phyloP scores from a whole-genome alignment of 2,113 vertebrate genomes.

The Amblyornis subalaris region DNA sequence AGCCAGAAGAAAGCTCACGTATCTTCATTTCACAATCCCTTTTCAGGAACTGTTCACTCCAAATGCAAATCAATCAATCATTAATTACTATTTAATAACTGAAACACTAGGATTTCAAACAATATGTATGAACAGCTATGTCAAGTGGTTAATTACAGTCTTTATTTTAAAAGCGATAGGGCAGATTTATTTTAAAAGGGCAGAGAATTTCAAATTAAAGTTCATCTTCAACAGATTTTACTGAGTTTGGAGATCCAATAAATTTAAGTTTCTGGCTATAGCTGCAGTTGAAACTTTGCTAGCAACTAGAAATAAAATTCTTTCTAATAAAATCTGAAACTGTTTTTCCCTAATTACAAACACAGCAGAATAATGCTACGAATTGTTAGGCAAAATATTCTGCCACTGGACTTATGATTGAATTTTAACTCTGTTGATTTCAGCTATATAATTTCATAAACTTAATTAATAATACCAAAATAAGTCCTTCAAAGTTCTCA shows the following conservation, averaged over 20 bases:
- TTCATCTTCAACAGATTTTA: neutral
- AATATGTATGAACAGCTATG: neutral
- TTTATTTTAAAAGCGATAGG: neutral
- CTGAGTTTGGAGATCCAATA: neutral
- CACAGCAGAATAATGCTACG: neutral
- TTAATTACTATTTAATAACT: neutral
- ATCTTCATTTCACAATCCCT: neutral
- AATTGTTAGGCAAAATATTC: neutral
- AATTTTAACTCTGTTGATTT: neutral
- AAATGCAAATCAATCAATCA: neutral
- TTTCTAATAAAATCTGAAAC: neutral
- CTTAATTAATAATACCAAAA: neutral
- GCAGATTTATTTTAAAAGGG: no score
- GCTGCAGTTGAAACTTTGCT: neutral
- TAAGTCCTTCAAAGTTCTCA: neutral
- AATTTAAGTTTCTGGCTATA: neutral
- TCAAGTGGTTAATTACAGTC: neutral
- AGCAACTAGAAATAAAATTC: neutral
- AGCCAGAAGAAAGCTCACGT: neutral
- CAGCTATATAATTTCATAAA: neutral
- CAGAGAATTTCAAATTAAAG: neutral
- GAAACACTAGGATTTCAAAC: neutral
- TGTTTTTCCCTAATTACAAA: neutral
- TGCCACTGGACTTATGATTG: neutral
- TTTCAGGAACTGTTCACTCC: neutral